Evolutionary conservation across 1,140 invertebrate species (phyloP).

Genomic region (Ganaspis sp.): DNA sequence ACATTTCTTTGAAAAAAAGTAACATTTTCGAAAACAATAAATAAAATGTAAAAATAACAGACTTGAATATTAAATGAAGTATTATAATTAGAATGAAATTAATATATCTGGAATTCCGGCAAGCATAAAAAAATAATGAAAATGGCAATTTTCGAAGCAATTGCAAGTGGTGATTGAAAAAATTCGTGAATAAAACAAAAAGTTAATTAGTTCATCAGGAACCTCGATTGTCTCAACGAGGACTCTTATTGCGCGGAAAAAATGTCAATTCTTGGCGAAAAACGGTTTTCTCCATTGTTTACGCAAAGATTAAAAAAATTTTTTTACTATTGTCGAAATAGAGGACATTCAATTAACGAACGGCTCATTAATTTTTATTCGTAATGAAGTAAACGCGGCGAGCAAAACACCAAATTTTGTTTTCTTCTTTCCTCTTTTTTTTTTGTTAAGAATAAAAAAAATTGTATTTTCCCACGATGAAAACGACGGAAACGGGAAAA

Average conservation of each 20-base stretch:
- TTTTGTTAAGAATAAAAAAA: too few relatives aligned
- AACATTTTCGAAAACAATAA: too few relatives aligned
- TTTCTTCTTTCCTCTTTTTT: too few relatives aligned
- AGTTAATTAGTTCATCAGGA: slow-evolving; percentile 11
- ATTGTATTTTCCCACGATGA: slow-evolving; percentile 6
- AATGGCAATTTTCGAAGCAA: too few relatives aligned
- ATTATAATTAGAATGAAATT: too few relatives aligned
- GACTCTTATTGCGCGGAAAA: neutral
- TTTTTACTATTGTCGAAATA: neutral
- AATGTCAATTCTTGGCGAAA: slow-evolving; percentile 19
- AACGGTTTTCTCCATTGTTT: neutral
- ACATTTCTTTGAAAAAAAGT: too few relatives aligned
- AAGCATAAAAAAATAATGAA: too few relatives aligned
- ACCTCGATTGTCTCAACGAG: neutral
- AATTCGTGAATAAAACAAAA: neutral
- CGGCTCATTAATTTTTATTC: slow-evolving; percentile 18
- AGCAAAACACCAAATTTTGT: neutral
- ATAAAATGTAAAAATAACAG: too few relatives aligned
- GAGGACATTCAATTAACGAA: slow-evolving; percentile 21
- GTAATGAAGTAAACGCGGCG: slow-evolving; percentile 12
- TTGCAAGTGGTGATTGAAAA: neutral
- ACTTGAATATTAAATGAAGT: too few relatives aligned
- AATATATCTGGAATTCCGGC: too few relatives aligned
- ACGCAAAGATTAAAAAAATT: neutral
- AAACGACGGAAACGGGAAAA: slow-evolving; percentile 31